Base-by-base conservation (phyloP, 2,797 vertebrate species). In the Sebastes steindachneri region DNA sequence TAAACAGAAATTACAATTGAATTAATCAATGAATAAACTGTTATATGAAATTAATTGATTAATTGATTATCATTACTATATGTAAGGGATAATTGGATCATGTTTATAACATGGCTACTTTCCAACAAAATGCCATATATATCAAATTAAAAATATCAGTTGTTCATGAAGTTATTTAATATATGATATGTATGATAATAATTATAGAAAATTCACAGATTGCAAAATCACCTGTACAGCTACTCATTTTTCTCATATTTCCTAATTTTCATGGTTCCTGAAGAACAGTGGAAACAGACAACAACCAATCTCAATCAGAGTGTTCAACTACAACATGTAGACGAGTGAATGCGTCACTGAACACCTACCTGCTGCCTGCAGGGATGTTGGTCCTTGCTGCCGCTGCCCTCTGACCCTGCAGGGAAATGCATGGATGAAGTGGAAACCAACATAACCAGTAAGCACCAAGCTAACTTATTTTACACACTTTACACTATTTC, bases 321-420 rank as follows among this genome's bases (percentile, higher is more conserved):
- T 31, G n/a, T 68, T 55, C 1, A 26, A 54, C 4, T 23, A 21
- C n/a, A 25, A 68, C 12, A 7, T 6, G n/a, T 3, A 26, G 4
- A 23, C 1, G 21, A 68, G 58, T 45, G 35, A 45, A 15, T 29
- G 33, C 1, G 0, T 54, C 35, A 70, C 0, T 60, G 6, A 60
- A 28, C 58, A 29, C 69, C 35, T 75, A 67, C 82, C 73, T 66
- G 58, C 35, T 58, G 41, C 29, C 35, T 73, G 51, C 63, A 31
- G 58, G 2, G 57, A 35, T 26, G 64, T 0, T 63, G 10, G 29
- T 63, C 59, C 9, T 33, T 1, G 0, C 21, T 53, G 67, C 23
- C 15, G 19, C 17, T 29, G 62, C 7, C 25, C 17, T 75, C 41
- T 45, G n/a, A n/a, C 7, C 26, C 81, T 79, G 41, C 33, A 71